Percentiles rank a stretch among this genome's conserved stretches.
phyloP scores from a whole-genome alignment of 2,797 vertebrate genomes.

The Onychomys arenicola region DNA sequence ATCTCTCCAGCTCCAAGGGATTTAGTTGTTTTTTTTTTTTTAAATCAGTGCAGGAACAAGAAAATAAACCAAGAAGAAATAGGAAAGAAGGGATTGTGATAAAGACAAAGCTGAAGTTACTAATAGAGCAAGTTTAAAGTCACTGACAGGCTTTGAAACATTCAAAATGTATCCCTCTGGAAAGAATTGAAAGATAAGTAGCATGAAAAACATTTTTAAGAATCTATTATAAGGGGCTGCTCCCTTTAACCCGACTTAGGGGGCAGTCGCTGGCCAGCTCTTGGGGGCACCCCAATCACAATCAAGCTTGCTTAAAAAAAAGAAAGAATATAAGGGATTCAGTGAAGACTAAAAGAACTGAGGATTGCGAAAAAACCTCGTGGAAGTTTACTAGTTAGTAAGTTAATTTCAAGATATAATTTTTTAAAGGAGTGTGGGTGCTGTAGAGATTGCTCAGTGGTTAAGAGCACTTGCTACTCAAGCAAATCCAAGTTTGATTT shows the following conservation, averaged over 20 bases:
- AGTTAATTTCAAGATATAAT: neutral
- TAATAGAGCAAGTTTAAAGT: neutral
- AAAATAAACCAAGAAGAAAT: neutral
- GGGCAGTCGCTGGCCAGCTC: too few species aligned
- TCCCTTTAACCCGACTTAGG: too few species aligned
- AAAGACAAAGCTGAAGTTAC: neutral
- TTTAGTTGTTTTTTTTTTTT: neutral
- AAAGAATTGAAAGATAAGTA: neutral
- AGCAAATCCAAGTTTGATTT: neutral
- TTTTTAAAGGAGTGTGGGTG: neutral
- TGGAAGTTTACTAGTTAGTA: neutral
- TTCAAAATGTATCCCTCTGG: neutral
- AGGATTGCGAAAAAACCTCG: neutral
- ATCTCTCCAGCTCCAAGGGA: neutral
- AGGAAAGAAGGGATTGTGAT: neutral
- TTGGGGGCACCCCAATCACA: too few species aligned
- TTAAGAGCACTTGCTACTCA: neutral
- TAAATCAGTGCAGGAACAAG: neutral
- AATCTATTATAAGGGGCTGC: neutral
- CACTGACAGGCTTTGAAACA: neutral
- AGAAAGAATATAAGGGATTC: neutral
- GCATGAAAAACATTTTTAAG: neutral
- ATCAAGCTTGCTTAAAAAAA: too few species aligned
- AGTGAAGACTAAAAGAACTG: neutral
- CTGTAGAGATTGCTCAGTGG: neutral